Evolutionary conservation across 2,113 vertebrate genomes (phyloP), one percentile per base, ranked within the genome.

Genomic region (Forbesichthys agassizii): DNA sequence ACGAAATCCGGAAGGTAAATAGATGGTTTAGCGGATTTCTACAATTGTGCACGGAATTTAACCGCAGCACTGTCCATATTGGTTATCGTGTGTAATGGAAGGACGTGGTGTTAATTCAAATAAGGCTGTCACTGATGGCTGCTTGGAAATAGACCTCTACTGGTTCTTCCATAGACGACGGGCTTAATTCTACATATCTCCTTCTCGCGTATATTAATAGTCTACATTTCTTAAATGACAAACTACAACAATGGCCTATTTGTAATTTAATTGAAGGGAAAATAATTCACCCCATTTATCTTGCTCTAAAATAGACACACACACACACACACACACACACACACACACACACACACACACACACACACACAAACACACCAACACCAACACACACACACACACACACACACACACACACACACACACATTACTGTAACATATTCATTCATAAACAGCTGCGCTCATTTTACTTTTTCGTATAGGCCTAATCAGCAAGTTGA

Each of bases 1-100:
- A 99, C 98, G 48, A 99, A 99, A 93, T 99, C 98, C 3, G 98
- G 98, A 94, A 99, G 98, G 98, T 99, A 95, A 94, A 74, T 16
- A 57, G 12, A 61, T 14, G 7, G 55, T 18, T 66, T 76, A 47
- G 33, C 42, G 16, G 5, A 48, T 27, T 14, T 1, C 27, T 20
- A 27, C 27, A 33, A 12, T 27, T 56, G 20, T 33, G 27, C 7
- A 16, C 27, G 18, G 55, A 4, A n/a, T 18, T 58, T 5, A 63
- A 36, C 14, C 13, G n/a, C 54, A n/a, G 12, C 59, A 33, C 13
- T 33, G 14, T 48, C 18, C 55, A 13, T 55, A 12, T 64, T 47
- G 27, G 58, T 69, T 56, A 42, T 14, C 36, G 4, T 42, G 36
- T 42, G 47, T 6, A 53, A 60, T 63, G 13, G 59, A 71, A 33